Conservation (phyloP, 2,888 invertebrate species). For the Ochropacha duplaris region DNA sequence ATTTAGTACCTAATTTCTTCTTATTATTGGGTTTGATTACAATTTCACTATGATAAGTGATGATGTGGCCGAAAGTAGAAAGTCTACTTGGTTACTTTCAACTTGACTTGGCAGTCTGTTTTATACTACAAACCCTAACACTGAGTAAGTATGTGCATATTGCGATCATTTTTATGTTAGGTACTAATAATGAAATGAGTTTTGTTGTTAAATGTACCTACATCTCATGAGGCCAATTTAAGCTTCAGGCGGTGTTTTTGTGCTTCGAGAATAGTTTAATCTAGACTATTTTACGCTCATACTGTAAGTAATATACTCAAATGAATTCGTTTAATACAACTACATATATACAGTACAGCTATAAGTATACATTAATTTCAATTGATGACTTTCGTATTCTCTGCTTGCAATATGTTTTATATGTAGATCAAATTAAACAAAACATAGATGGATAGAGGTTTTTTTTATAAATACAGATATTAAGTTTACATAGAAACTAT, state of each 20-base stretch:
- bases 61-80: too few relatives aligned
- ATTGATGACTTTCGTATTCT: background rate
- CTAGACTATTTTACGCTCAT: background rate
- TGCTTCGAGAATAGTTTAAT: background rate
- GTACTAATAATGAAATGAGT: background rate
- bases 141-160: too few relatives aligned
- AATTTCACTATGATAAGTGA: too few relatives aligned
- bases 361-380: too few relatives aligned
- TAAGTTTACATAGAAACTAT: too few relatives aligned
- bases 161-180: too few relatives aligned
- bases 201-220: background rate
- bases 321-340: background rate
- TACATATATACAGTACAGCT: too few relatives aligned
- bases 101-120: too few relatives aligned
- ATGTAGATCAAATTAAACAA: constrained; percentile 26
- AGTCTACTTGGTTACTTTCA: too few relatives aligned
- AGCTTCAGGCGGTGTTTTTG: background rate
- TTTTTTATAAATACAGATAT: background rate
- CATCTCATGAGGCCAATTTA: background rate
- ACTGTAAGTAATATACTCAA: background rate
- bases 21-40: too few relatives aligned
- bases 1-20: too few relatives aligned
- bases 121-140: too few relatives aligned
- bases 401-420: background rate
- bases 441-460: background rate